Percentiles rank a stretch among this genome's conserved stretches.
These are phyloP conservation scores for Tapirus terrestris DNA, from an alignment of 2,113 vertebrate genomes.

Conservation along the genomic window DNA sequence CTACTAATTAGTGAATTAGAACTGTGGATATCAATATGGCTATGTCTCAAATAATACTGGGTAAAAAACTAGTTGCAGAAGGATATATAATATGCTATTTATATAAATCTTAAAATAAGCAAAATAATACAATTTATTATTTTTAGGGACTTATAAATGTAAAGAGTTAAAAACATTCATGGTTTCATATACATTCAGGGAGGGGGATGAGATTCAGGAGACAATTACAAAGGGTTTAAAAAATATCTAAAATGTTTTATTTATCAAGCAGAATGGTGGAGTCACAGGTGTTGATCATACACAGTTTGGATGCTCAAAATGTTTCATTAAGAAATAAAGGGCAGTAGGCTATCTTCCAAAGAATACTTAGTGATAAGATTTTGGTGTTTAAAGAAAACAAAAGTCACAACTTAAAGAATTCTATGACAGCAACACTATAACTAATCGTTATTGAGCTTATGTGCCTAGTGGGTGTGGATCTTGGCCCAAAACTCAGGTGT, in stretches of 20 bases:
- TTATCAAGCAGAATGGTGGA: background rate
- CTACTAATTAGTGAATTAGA: background rate
- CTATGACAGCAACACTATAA: background rate
- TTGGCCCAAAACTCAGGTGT: background rate
- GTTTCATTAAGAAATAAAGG: constrained; percentile 31
- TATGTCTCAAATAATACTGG: background rate
- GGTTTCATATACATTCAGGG: background rate
- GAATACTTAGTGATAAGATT: background rate
- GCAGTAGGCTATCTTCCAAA: background rate
- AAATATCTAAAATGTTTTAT: background rate
- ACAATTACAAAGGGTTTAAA: background rate
- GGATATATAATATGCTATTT: background rate
- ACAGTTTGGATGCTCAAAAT: background rate
- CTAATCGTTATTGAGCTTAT: background rate
- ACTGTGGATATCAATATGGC: background rate
- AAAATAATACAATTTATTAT: background rate
- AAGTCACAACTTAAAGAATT: constrained; percentile 14
- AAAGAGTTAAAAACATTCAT: background rate
- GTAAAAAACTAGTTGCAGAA: background rate
- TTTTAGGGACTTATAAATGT: background rate
- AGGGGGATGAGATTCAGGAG: background rate
- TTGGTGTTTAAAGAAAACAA: background rate
- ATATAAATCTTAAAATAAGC: background rate
- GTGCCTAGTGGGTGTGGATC: background rate
- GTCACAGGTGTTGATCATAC: background rate